These are phyloP conservation scores for Ceratina calcarata DNA, from an alignment of 1,140 invertebrate species.

Conservation along the genomic window DNA sequence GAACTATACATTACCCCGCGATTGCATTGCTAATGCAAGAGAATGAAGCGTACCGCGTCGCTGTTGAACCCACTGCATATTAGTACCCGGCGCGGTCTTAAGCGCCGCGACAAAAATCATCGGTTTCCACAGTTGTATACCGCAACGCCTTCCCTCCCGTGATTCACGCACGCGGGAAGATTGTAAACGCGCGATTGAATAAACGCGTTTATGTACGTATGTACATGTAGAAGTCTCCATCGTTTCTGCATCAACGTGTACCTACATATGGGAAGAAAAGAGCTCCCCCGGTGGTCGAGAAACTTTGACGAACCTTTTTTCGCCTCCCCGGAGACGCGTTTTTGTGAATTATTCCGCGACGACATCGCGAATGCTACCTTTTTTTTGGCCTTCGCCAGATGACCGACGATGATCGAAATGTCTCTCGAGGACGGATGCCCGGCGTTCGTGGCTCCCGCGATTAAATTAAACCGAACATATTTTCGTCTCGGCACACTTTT, in stretches of 20 bases:
- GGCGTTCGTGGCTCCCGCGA: neutral
- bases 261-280: neutral
- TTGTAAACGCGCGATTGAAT: neutral
- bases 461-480: neutral
- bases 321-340: neutral
- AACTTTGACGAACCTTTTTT: conserved; percentile 23
- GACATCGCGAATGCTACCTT: neutral
- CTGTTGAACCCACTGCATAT: conserved; percentile 17
- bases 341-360: conserved; percentile 31
- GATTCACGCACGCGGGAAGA: conserved; percentile 6
- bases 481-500: neutral
- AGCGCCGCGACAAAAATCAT: conserved; percentile 13
- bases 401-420: conserved; percentile 30
- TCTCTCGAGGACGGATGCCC: conserved; percentile 20
- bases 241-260: neutral
- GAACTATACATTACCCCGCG: conserved; percentile 19
- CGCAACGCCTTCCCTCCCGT: conserved; percentile 6
- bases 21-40: conserved; percentile 18
- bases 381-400: conserved; percentile 13
- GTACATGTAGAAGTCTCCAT: neutral
- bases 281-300: conserved; percentile 14
- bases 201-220: neutral
- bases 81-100: conserved; percentile 16
- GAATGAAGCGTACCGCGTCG: conserved; percentile 9
- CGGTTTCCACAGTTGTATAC: conserved; percentile 22